Base-by-base conservation (phyloP, 2,113 vertebrate species). In the western clawed frog (Xenopus tropicalis) region DNA sequence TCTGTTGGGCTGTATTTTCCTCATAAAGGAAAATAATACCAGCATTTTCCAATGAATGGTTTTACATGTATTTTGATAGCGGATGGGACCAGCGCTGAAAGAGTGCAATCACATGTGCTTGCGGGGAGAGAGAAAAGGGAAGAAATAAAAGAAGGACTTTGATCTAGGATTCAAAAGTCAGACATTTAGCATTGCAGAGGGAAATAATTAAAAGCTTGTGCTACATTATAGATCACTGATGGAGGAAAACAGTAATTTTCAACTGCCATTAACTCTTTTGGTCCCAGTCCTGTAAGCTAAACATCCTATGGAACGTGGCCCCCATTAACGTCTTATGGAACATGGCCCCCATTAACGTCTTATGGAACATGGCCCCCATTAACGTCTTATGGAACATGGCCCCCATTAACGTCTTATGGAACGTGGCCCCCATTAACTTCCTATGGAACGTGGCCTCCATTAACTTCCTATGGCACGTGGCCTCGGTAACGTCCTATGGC, bases 111-210 rank as follows among this genome's bases (percentile, higher is more conserved):
- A 74, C 72, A 74, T 74, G 72, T 54, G 72, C 56, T 61, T 57
- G 14, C 61, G 14, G 66, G 8, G 19, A n/a, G 24, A 56, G 44
- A 14, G 23, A 52, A 59, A 46, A 22, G 4, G 44, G 20, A 29
- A 23, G 13, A 14, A 48, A 48, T 48, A 48, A 48, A 48, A 16
- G 17, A 22, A 37, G 66, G 72, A 69, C 73, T 76, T 76, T 76
- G 73, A 76, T 76, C 73, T 66, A 69, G 22, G 24, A 62, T 66
- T 75, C 72, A 52, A 69, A 62, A 75, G 72, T 75, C 72, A 76
- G 73, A 63, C 59, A 24, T 57, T 69, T 76, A 66, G 69, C 61
- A 46, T 54, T 44, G 66, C 73, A 76, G 73, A 76, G 58, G 66
- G 73, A 76, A 76, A 69, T 69, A 63, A 76, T 76, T 76, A 76